These are phyloP conservation scores for Cyanistes caeruleus DNA, from an alignment of 2,113 vertebrate species.

Conservation along the genomic window DNA sequence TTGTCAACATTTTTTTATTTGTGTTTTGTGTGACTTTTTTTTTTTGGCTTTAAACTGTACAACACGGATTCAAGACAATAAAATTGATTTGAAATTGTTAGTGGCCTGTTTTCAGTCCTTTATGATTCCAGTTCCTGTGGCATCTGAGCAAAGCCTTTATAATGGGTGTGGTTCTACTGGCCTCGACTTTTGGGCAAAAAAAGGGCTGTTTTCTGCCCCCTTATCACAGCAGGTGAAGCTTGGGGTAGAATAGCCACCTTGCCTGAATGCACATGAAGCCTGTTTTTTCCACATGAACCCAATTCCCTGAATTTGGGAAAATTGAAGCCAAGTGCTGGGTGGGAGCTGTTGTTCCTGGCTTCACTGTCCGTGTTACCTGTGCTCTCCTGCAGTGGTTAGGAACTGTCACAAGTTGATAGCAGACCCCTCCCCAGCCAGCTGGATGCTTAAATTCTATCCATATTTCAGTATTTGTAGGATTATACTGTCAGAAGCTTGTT, in stretches of 20 bases:
- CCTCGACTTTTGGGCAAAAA: not conserved
- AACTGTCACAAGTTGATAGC: fast-evolving
- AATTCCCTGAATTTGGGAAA: not conserved
- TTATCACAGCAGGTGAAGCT: not conserved
- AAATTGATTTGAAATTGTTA: slow-evolving; percentile 74
- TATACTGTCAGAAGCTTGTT: not conserved
- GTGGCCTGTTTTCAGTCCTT: not conserved
- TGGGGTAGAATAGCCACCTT: not conserved
- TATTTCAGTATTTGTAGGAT: not conserved
- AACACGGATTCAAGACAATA: slow-evolving; percentile 71
- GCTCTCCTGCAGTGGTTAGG: not conserved
- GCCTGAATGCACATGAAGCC: not conserved
- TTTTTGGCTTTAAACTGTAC: slow-evolving; percentile 65
- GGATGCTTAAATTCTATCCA: fast-evolving
- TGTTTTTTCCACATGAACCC: not conserved
- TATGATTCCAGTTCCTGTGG: not conserved
- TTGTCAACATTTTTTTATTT: slow-evolving; percentile 49
- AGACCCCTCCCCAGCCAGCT: not conserved
- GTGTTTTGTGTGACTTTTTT: slow-evolving; percentile 60
- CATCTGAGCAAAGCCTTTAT: fast-evolving
- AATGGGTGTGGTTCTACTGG: fast-evolving
- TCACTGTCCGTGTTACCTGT: fast-evolving
- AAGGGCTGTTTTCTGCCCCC: not conserved
- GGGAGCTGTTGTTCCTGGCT: not conserved
- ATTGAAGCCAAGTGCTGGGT: not conserved